Conservation (phyloP, 2,888 invertebrate species). For the Therioaphis trifolii region DNA sequence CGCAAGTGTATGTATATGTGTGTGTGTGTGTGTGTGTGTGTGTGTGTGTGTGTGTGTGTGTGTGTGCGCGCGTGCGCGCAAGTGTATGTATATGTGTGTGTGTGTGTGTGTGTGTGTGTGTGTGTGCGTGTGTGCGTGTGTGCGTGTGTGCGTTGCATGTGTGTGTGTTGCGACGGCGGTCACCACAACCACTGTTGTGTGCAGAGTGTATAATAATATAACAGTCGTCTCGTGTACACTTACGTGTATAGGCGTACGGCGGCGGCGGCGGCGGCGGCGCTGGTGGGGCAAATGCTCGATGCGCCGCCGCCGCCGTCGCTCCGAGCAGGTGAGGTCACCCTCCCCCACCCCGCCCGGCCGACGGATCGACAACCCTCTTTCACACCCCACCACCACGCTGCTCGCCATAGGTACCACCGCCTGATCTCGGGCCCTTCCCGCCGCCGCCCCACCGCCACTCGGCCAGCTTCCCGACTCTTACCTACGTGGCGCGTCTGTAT, state of each 20-base stretch:
- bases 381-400: background rate
- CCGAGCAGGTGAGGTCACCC: slow-evolving; percentile 33
- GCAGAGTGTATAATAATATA: background rate
- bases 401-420: background rate
- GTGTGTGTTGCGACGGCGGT: slow-evolving; percentile 4
- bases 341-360: background rate
- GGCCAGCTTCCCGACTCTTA: background rate
- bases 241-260: background rate
- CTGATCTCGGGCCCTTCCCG: background rate
- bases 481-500: no score
- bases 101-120: no score
- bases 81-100: no score
- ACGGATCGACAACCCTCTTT: no score
- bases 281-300: background rate
- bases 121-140: no score
- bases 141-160: no score
- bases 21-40: no score
- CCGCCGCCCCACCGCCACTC: background rate
- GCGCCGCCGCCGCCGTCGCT: background rate
- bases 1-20: no score
- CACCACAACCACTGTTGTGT: slow-evolving; percentile 40
- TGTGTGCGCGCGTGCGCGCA: no score
- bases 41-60: no score
- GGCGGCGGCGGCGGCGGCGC: background rate
- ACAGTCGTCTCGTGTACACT: background rate